Percentiles rank a stretch among this genome's conserved stretches.
These are phyloP conservation scores for Hystrix brachyura DNA, from an alignment of 2,113 vertebrate species.

Conservation along the genomic window DNA sequence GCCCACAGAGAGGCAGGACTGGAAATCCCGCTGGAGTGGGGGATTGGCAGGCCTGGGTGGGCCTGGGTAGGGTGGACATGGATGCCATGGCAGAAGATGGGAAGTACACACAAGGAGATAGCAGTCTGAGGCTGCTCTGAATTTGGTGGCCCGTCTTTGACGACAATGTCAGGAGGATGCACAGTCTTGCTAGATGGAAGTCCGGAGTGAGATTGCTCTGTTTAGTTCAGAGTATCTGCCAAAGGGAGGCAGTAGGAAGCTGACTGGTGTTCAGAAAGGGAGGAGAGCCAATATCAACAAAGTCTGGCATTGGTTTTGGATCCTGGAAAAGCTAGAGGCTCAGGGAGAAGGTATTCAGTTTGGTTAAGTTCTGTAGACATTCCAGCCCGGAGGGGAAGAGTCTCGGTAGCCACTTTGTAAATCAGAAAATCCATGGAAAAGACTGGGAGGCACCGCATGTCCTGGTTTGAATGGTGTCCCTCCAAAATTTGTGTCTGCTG, in stretches of 20 bases:
- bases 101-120: accelerated
- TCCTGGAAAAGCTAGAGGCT: neutral
- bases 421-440: neutral
- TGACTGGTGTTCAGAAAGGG: neutral
- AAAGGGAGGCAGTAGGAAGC: neutral
- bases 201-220: neutral
- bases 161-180: neutral
- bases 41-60: neutral
- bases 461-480: neutral
- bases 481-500: neutral
- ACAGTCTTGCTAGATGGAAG: neutral
- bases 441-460: neutral
- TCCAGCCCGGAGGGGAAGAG: neutral
- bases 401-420: neutral
- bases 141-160: neutral
- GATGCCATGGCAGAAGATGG: neutral
- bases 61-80: neutral
- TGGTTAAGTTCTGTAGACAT: neutral
- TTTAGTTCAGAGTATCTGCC: neutral
- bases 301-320: neutral
- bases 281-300: neutral
- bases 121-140: neutral
- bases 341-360: neutral
- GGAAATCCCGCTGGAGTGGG: neutral
- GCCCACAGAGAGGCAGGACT: neutral